Evolutionary conservation across 2,113 vertebrate species (phyloP), one percentile per base, ranked within the genome.

Genomic region (Catharus bicknelli): DNA sequence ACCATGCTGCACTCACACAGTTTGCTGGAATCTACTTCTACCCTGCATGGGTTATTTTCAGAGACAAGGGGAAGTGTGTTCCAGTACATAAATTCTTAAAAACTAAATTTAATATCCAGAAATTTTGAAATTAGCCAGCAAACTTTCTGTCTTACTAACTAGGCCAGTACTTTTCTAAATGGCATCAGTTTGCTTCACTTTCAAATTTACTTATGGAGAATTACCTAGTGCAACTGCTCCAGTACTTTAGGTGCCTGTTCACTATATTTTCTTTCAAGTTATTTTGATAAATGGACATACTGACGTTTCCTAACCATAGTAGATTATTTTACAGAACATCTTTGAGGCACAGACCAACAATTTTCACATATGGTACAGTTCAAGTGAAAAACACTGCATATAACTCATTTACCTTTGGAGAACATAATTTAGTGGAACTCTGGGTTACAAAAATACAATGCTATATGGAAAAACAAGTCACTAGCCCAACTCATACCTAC

Each of bases 81-180:
- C 62, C 34, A 50, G 34, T 51, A 66, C 20, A 79, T 23, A 26
- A 79, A 87, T 91, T 94, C 45, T 90, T 85, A 62, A 59, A 76
- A 72, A 62, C 54, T 93, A 54, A 73, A 90, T 73, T 90, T 95
- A 94, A 79, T 55, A 77, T 36, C 38, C 51, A 87, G 51, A 92
- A 89, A 83, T 69, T 92, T 93, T 92, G 62, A 95, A 83, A 88
- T 83, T 62, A 94, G 43, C 47, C 51, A 88, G 59, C 14, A 45
- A 87, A 77, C 55, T 96, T 92, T 94, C 67, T 80, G 62, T 89
- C 82, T 95, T 53, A 84, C 45, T 95, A 85, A 86, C 51, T 45
- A 86, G 67, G 15, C 14, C 63, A 88, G 10, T 47, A 51, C 40
- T 80, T 69, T 82, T 88, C 59, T 73, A 88, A 95, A 88, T 2